Base-by-base conservation (phyloP, 2,888 invertebrate genomes). In the Caenorhabditis panamensis region DNA sequence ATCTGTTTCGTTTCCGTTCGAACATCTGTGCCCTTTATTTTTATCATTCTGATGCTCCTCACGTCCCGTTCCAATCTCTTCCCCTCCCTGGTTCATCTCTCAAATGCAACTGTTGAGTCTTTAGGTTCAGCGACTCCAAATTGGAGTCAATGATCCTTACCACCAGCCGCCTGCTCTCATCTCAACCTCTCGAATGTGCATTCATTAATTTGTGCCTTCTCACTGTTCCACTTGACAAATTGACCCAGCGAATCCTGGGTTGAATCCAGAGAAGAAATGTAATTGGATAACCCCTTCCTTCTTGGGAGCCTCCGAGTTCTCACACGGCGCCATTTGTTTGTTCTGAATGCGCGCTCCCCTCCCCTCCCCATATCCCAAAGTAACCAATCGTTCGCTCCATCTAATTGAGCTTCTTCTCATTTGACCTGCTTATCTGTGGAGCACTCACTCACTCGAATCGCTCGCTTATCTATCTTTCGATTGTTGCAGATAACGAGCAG, bases 201-300 rank as follows among this genome's bases (percentile, higher is more conserved):
- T 56, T 54, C 36, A 68, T 67, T 67, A 66, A 24, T 36, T 28
- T 28, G 56, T 44, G 58, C 47, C n/a, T 31, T 51, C n/a, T 59
- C 53, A 26, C 49, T 47, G 64, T 41, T 26, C 28, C 75, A 66
- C 75, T 75, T 66, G 75, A 66, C 75, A 59, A 66, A 75, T 75
- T 66, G 61, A 53, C 53, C 66, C 59, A 73, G 66, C 56, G 71
- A 41, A 41, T 41, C 41, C 13, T 41, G 2, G 31, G 31, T 41
- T 13, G 62, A 71, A 53, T 54, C 56, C 51, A 49, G 54, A n/a
- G 18, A 47, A 24, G 22, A 61, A 59, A 44, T 66, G 73, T 59
- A 73, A 75, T 75, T 75, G 61, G 75, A 75, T 66, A 63, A 63
- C 66, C 59, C 56, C 63, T 37, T 61, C 49, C 54, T 24, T 28